Percentiles rank a stretch among this genome's conserved stretches.
Conservation (phyloP, 2,113 vertebrate genomes). For the Psophia crepitans region DNA sequence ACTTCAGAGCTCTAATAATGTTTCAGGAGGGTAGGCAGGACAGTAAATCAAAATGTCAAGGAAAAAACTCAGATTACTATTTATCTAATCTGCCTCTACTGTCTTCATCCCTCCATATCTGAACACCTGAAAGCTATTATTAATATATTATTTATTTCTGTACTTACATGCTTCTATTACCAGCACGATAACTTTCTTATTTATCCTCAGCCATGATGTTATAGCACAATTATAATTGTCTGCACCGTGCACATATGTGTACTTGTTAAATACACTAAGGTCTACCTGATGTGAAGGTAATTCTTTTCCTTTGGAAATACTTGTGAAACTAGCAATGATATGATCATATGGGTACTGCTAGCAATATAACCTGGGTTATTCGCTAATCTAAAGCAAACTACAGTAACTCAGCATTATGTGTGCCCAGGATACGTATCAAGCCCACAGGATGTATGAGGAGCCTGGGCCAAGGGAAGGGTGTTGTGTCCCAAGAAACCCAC, state of each 20-base stretch:
- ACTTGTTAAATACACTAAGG: background rate
- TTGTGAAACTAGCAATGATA: background rate
- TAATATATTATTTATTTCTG: background rate
- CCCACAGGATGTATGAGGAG: background rate
- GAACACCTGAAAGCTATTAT: background rate
- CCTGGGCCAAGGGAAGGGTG: background rate
- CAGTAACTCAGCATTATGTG: background rate
- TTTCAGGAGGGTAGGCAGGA: background rate
- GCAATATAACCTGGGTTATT: background rate
- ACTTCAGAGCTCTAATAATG: background rate
- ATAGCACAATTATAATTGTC: background rate
- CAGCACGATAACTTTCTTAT: background rate
- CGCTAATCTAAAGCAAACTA: background rate
- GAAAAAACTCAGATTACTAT: background rate
- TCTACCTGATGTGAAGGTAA: background rate
- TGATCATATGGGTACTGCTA: background rate
- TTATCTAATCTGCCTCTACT: background rate
- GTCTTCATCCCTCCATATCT: background rate
- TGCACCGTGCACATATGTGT: accelerated
- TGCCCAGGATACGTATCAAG: background rate
- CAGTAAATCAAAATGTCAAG: background rate
- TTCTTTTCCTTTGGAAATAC: background rate
- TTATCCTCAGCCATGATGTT: background rate
- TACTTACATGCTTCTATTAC: background rate
- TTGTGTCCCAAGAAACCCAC: background rate